Conservation (phyloP, 1,140 invertebrate genomes). For the Drosophila burlai region DNA sequence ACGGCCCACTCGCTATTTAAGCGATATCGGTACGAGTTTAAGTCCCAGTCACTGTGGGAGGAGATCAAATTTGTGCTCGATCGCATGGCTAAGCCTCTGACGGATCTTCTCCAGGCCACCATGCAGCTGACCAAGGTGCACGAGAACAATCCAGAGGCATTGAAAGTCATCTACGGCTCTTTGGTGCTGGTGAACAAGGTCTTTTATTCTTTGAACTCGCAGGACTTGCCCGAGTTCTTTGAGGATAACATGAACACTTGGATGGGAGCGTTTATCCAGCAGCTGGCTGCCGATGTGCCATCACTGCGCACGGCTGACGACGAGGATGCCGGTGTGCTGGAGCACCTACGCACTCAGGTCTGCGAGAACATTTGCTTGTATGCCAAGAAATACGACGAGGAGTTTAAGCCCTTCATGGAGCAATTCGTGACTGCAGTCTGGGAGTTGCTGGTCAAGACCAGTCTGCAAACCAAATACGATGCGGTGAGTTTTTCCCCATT, state of each 20-base stretch:
- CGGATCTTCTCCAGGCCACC: slow-evolving; percentile 95
- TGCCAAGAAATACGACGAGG: slow-evolving; percentile 99
- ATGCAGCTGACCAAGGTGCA: slow-evolving; percentile 93
- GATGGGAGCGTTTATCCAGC: slow-evolving; percentile 95
- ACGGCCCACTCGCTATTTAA: slow-evolving; percentile 99
- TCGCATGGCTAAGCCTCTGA: slow-evolving; percentile 96
- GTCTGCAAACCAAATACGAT: slow-evolving; percentile 96
- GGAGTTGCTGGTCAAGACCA: slow-evolving; percentile 94
- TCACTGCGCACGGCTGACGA: slow-evolving; percentile 90
- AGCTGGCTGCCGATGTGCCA: slow-evolving; percentile 92
- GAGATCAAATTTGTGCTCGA: slow-evolving; percentile 99
- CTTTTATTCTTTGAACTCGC: slow-evolving; percentile 98
- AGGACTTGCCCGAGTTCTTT: slow-evolving; percentile 99
- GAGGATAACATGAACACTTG: slow-evolving; percentile 98
- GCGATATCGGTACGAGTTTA: slow-evolving; percentile 97
- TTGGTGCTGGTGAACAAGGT: slow-evolving; percentile 97
- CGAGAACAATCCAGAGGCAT: slow-evolving; percentile 91
- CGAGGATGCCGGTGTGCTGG: slow-evolving; percentile 95
- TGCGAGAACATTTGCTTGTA: slow-evolving; percentile 98
- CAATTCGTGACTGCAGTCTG: slow-evolving; percentile 97
- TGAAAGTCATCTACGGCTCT: slow-evolving; percentile 96
- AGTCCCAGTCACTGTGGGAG: slow-evolving; percentile 96
- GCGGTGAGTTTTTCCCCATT: slow-evolving; percentile 87
- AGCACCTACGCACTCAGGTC: slow-evolving; percentile 96
- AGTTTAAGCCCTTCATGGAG: slow-evolving; percentile 95